Base-by-base conservation (phyloP, 2,797 vertebrate genomes). In the Phoebastria nigripes region DNA sequence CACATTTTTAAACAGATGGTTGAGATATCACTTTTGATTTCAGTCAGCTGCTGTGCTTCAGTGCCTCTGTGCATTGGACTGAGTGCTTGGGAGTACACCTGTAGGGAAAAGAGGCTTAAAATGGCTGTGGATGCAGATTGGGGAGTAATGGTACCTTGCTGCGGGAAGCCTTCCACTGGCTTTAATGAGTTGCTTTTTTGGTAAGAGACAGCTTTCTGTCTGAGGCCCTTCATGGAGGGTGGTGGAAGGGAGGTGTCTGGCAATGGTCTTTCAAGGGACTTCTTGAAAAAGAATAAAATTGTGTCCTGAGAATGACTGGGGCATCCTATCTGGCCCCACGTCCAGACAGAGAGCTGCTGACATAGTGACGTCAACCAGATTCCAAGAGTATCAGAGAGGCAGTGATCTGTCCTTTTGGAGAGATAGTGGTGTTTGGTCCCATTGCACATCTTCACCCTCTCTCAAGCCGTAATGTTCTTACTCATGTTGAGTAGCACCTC, bases 1-100 rank as follows among this genome's bases (percentile, higher is more conserved):
- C 93, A 95, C 77, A 89, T 96, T 96, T 96, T 94, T 88, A 94
- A 96, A 93, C 96, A 96, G 96, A 96, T 97, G 96, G 96, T 82
- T 86, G 93, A 94, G 96, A 95, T 91, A 22, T 3, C 87, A 83
- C 82, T 96, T 94, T 76, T 92, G 39, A 62, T 94, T 97, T 94
- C 44, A 91, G 94, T 96, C 96, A 96, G 95, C 94, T 95, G 95
- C 62, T 86, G 61, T 47, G 69, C 41, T 94, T 69, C 2, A 12
- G 14, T 94, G 89, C 79, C 29, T 94, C 79, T 93, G 67, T 89
- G 89, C 91, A 92, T 93, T 80, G 87, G 79, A 51, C 9, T 31
- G 42, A 51, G 25, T 21, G 51, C 9, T 92, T 82, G 31, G 41
- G 54, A 79, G 44, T 59, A 82, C 76, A 94, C 96, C 96, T 94